Evolutionary conservation across 2,797 vertebrate species (phyloP), one percentile per base, ranked within the genome.

Genomic region (Danio tinwini): DNA sequence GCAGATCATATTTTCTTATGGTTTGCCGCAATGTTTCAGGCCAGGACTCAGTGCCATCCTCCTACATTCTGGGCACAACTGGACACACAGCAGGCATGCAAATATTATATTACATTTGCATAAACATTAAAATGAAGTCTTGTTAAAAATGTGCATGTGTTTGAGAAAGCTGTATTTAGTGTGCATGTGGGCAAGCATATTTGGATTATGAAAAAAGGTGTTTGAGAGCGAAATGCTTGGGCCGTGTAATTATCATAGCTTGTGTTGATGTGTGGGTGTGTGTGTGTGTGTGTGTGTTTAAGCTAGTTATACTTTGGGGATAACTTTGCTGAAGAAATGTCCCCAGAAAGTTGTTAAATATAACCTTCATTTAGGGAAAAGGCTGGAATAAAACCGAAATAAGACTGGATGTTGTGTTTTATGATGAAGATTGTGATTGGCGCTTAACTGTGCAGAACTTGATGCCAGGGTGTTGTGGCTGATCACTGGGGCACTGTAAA

Each of bases 171-270:
- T 42, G 42, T 64, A 74, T 42, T 42, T 70, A 61, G 17, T 62
- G 21, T 62, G 29, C 21, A 16, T 14, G 19, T 53, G 14, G 39
- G 73, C 55, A 11, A 65, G 49, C 55, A 29, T 45, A 59, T 73
- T 16, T 73, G 55, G 44, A 72, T 42, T 47, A 47, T 47, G 55
- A 73, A 73, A 44, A 73, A 59, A 73, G 50, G 71, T 45, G 42
- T 59, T 58, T 73, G 5, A 78, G 67, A 53, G 16, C 6, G 40
- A 49, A 75, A 58, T 53, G 37, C 44, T 56, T 9, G 21, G 52
- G 50, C 68, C 73, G n/a, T 73, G 61, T 55, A 76, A 76, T 76
- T 76, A 76, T 55, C 61, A 65, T 55, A 75, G 37, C 59, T 52
- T 53, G 47, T 64, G 59, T 63, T 72, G 72, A 56, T 72, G 39